Conservation (phyloP, 1,140 invertebrate genomes). For the Drosophila prosaltans region DNA sequence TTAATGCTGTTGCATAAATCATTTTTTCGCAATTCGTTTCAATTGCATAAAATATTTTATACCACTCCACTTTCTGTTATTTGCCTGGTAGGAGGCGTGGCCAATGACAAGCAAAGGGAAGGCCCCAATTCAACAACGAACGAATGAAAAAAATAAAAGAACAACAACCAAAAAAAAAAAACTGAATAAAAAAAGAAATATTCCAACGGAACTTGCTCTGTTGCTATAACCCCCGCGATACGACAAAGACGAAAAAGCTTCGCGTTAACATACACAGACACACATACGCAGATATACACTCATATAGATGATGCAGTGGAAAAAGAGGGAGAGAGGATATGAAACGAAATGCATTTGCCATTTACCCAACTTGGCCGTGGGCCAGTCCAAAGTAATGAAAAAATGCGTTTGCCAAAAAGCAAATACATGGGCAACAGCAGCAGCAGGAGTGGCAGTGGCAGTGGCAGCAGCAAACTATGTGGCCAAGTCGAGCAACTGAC, state of each 20-base stretch:
- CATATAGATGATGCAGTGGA: not conserved
- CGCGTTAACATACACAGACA: constrained; percentile 48
- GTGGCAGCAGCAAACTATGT: constrained; percentile 44
- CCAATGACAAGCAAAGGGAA: constrained; percentile 29
- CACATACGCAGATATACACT: not conserved
- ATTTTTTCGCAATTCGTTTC: constrained; percentile 72
- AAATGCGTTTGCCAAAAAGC: constrained; percentile 78
- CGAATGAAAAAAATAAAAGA: too few species aligned
- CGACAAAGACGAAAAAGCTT: constrained; percentile 26
- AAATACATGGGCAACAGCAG: constrained; percentile 36
- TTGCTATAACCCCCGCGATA: constrained; percentile 22
- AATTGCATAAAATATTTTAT: constrained; percentile 76
- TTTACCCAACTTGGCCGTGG: constrained; percentile 62
- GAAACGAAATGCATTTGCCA: constrained; percentile 67
- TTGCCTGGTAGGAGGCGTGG: constrained; percentile 10
- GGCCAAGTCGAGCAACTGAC: constrained; percentile 66
- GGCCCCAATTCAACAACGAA: not conserved
- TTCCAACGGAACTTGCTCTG: constrained; percentile 37
- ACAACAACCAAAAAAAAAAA: not conserved
- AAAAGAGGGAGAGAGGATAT: not conserved
- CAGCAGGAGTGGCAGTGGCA: constrained; percentile 1
- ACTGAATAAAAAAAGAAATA: constrained; percentile 22
- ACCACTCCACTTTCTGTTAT: constrained; percentile 29
- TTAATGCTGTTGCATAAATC: constrained; percentile 76
- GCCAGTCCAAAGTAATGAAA: constrained; percentile 77